A percentile compares a stretch with the other conserved stretches of the same genome.
Conservation (phyloP, 1,140 invertebrate genomes). For the Drosophila aff. region DNA sequence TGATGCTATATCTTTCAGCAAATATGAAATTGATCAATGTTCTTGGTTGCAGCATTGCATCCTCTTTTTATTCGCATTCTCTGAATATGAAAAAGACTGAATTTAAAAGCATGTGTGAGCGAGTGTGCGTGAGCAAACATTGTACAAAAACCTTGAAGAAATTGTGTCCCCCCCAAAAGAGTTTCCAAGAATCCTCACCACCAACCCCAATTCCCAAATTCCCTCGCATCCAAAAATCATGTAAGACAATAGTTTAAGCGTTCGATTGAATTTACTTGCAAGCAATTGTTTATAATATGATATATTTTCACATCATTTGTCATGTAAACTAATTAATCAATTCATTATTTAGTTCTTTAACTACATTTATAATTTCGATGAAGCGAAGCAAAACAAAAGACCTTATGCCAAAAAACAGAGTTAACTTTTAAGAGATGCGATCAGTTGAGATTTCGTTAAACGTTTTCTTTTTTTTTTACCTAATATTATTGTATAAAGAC, state of each 20-base stretch:
- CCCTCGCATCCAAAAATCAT: constrained; percentile 25
- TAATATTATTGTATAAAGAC: constrained; percentile 40
- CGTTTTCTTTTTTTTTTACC: neutral
- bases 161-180: constrained; percentile 1
- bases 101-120: constrained; percentile 43
- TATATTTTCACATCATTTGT: constrained; percentile 42
- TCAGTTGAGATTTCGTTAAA: constrained; percentile 67
- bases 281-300: constrained; percentile 56
- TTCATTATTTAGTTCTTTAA: constrained; percentile 63
- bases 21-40: neutral
- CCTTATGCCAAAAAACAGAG: constrained; percentile 59
- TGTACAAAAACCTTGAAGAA: constrained; percentile 28
- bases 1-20: neutral
- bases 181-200: constrained; percentile 6
- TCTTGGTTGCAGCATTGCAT: constrained; percentile 38
- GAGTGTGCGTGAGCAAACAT: constrained; percentile 36
- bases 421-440: constrained; percentile 25
- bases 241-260: constrained; percentile 51
- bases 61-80: constrained; percentile 19
- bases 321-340: constrained; percentile 40
- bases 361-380: constrained; percentile 76
- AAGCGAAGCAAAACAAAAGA: constrained; percentile 53
- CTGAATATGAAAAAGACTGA: constrained; percentile 77
- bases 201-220: constrained; percentile 6
- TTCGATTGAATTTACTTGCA: constrained; percentile 63